phyloP scores from a whole-genome alignment of 2,113 vertebrate genomes.

The Probosciger aterrimus region DNA sequence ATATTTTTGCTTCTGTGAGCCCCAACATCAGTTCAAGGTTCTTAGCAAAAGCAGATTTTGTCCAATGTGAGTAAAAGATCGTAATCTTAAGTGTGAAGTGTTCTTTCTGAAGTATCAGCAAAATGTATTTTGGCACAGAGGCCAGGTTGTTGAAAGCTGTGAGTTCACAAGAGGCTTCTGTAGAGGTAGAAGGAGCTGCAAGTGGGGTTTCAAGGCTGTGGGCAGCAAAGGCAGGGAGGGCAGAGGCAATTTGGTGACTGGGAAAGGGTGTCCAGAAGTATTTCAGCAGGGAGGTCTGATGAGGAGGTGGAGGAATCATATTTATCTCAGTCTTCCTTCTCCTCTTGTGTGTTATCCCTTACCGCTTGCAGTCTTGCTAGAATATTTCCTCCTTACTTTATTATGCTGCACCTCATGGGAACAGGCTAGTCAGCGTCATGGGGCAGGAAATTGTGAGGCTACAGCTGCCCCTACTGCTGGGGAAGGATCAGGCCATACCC shows the following conservation, averaged over 20 bases:
- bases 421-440: neutral
- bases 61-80: neutral
- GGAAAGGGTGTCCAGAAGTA: neutral
- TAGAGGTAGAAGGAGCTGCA: neutral
- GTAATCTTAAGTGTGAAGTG: neutral
- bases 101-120: conserved; percentile 28
- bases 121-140: neutral
- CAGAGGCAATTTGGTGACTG: neutral
- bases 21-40: conserved; percentile 17
- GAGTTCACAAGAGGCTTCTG: neutral
- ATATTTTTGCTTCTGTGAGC: conserved; percentile 22
- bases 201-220: neutral
- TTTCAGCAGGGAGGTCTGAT: neutral
- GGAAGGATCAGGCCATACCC: neutral
- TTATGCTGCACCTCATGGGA: neutral
- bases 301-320: neutral
- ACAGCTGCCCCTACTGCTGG: neutral
- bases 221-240: neutral
- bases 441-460: neutral
- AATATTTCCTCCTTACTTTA: neutral
- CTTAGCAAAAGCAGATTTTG: conserved; percentile 28
- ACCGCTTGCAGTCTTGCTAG: neutral
- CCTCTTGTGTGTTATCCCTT: neutral
- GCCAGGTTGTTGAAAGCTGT: neutral
- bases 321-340: neutral